Conservation (phyloP, 2,797 vertebrate species). For the Mallotus villosus region DNA sequence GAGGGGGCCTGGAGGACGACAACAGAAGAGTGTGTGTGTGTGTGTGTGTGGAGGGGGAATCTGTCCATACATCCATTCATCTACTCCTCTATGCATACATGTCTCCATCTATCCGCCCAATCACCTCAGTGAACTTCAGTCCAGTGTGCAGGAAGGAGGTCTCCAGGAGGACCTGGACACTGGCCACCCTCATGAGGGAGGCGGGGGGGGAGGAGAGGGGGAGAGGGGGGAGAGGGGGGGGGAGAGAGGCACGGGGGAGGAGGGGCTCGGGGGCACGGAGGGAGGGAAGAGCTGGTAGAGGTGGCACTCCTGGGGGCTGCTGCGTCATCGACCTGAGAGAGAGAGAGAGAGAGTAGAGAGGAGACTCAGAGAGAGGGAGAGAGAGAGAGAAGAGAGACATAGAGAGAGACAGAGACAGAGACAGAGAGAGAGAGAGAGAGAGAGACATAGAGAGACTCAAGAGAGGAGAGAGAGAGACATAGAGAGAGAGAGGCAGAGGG, state of each 20-base stretch:
- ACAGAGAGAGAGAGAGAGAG: neutral
- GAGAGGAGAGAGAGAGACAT: too few relatives aligned
- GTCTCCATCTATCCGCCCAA: neutral
- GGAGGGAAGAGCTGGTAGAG: constrained; percentile 85
- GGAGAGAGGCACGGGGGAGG: constrained; percentile 31
- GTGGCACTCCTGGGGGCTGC: constrained; percentile 77
- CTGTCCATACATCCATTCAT: neutral
- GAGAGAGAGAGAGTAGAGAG: neutral
- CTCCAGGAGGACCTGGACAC: constrained; percentile 79
- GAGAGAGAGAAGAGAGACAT: neutral
- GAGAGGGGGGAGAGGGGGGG: constrained; percentile 42
- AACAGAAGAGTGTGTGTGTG: neutral
- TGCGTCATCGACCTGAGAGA: constrained; percentile 71
- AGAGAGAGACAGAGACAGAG: neutral
- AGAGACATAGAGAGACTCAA: neutral
- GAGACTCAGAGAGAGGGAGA: too few relatives aligned
- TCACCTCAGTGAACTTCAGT: constrained; percentile 85
- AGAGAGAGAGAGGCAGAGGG: neutral
- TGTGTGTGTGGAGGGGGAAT: neutral
- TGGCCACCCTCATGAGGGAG: constrained; percentile 70
- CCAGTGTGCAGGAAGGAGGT: constrained; percentile 78
- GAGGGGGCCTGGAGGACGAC: constrained; percentile 75
- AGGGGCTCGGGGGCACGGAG: constrained; percentile 13
- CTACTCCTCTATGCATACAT: neutral
- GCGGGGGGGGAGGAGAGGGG: constrained; percentile 23